Base-by-base conservation (phyloP, 2,888 invertebrate species). In the Oxycera nigricornis region DNA sequence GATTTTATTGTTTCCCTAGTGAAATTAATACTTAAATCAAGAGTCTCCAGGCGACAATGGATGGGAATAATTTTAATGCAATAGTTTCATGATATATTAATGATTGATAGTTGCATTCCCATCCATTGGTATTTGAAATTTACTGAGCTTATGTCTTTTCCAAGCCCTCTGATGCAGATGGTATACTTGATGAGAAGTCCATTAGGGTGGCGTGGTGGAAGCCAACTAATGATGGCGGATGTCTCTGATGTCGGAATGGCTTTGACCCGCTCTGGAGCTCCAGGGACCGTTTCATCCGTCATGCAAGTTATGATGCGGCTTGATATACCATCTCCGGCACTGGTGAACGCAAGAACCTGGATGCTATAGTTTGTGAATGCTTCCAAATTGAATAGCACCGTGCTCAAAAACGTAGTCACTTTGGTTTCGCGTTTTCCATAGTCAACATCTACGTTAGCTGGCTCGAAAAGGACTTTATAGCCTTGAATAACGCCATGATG, bases 391-490 rank as follows among this genome's bases (percentile, higher is more conserved):
- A 88, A 87, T 14, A 90, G 81, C 14, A 89, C 88, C 0, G 88
- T 87, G 79, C 86, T 88, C 7, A 87, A 81, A 1, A 87, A 86
- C 11, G 87, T 86, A n/a, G 88, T 87, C 22, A 87, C 86, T 79
- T 87, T 88, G 14, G 86, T 88, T 79, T 89, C 89, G 77, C 83
- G 81, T 0, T 80, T 80, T 11, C 81, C 82, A 59, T 84, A 84
- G 31, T 85, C 83, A 28, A 80, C 80, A 35, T 84, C 83, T 2
- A 83, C 78, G 65, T 81, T 81, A 1, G 81, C 83, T 2, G 88
- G 86, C 76, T 89, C 89, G 82, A 93, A 94, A 52, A 92, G 87
- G 72, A 94, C 87, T 83, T 93, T 93, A 86, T 94, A 95, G 9
- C 94, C 94, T 81, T 90, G 89, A 77, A 91, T 88, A 62, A 91